Conservation (phyloP, 2,113 vertebrate species). For the Pyxicephalus adspersus region DNA sequence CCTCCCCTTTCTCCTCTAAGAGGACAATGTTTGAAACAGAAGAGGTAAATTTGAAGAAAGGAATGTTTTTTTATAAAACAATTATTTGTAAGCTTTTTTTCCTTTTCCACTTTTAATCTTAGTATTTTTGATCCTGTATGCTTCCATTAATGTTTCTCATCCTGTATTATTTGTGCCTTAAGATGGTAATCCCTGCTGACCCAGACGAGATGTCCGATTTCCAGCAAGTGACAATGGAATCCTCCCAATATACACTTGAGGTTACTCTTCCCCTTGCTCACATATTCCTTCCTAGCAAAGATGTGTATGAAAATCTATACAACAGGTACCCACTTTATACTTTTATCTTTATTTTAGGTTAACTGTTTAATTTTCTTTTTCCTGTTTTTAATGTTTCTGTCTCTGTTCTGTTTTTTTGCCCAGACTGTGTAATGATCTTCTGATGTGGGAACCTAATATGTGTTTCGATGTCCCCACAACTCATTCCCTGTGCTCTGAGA, state of each 20-base stretch:
- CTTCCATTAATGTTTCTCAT: not conserved
- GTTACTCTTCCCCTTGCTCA: conserved; percentile 78
- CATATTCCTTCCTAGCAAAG: conserved; percentile 87
- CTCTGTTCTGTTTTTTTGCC: not conserved
- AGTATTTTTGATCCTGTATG: not conserved
- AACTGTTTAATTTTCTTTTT: no score
- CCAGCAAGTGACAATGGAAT: conserved; percentile 80
- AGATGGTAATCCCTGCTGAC: conserved; percentile 94
- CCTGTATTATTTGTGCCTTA: not conserved
- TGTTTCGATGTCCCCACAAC: not conserved
- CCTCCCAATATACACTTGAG: conserved; percentile 83
- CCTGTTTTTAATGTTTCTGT: not conserved
- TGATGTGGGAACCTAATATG: conserved; percentile 84
- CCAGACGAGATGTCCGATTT: conserved; percentile 87
- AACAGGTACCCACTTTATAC: conserved; percentile 75
- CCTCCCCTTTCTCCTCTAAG: conserved; percentile 89
- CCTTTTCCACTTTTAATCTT: not conserved
- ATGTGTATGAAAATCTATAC: conserved; percentile 87
- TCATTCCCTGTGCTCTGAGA: conserved; percentile 26
- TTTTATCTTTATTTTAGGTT: not conserved
- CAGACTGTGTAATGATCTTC: conserved; percentile 90
- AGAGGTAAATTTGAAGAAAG: conserved; percentile 71
- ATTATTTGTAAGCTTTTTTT: not conserved
- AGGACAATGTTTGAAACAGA: conserved; percentile 93
- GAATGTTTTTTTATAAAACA: not conserved